Conservation (phyloP, 2,888 invertebrate species). For the Hofmannophila pseudospretella region DNA sequence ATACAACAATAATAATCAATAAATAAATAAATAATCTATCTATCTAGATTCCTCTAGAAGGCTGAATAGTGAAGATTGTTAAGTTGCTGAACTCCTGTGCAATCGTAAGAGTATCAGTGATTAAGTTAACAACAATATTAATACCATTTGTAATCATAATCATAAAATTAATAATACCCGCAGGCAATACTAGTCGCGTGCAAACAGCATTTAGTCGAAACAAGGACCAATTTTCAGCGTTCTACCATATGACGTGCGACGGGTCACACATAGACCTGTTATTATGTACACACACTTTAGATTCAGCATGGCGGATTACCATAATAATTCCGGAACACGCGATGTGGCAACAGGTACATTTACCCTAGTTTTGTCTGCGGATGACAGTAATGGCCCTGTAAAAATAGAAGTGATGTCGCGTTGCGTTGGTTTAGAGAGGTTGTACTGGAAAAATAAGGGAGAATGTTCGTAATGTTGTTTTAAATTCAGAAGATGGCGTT, state of each 20-base stretch:
- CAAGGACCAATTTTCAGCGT: slow-evolving; percentile 8
- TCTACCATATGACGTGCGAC: slow-evolving; percentile 1
- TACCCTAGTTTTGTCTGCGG: slow-evolving; percentile 17
- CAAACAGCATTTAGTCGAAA: slow-evolving; percentile 5
- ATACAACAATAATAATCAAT: no score
- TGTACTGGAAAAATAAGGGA: no score
- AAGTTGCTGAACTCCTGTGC: no score
- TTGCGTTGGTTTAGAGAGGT: background rate
- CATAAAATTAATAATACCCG: no score
- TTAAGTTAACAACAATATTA: no score
- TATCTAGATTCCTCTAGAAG: no score
- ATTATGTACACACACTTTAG: slow-evolving; percentile 13
- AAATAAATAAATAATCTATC: no score
- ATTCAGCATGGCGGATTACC: slow-evolving; percentile 21
- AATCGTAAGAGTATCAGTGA: no score
- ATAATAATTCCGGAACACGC: slow-evolving; percentile 25
- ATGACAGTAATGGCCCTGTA: slow-evolving; percentile 11
- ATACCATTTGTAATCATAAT: no score
- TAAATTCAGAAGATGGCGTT: no score
- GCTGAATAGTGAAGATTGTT: no score
- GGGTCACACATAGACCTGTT: background rate
- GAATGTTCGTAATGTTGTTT: no score
- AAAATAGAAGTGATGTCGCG: slow-evolving; percentile 4
- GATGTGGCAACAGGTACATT: slow-evolving; percentile 28
- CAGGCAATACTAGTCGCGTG: slow-evolving; percentile 13